Evolutionary conservation across 2,797 vertebrate genomes (phyloP).

Genomic region (Sebastiscus tertius): DNA sequence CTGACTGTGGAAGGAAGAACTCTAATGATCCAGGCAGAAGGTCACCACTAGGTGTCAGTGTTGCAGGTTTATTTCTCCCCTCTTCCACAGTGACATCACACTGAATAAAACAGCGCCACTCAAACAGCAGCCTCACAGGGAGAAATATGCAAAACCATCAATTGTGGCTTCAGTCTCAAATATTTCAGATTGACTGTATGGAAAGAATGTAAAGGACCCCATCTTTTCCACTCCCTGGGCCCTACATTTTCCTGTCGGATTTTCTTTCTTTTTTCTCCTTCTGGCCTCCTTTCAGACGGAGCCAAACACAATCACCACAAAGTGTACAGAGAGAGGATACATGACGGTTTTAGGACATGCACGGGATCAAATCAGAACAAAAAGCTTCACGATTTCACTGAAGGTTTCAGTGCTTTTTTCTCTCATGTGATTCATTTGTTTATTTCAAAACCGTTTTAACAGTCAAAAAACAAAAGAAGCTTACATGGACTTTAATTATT

Average conservation of each 20-base stretch:
- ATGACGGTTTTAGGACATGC: not conserved
- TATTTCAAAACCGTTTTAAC: not conserved
- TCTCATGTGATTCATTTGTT: rapidly evolving
- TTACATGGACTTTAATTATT: not conserved
- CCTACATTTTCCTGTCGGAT: slow-evolving; percentile 40
- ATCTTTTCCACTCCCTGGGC: slow-evolving; percentile 64
- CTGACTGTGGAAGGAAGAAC: not conserved
- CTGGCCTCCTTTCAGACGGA: slow-evolving; percentile 11
- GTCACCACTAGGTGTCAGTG: slow-evolving; percentile 68
- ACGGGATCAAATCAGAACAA: not conserved
- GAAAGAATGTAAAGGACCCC: slow-evolving; percentile 83
- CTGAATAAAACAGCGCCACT: slow-evolving; percentile 59
- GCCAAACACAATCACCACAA: slow-evolving; percentile 45
- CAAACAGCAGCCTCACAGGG: slow-evolving; percentile 61
- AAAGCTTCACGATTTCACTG: not conserved
- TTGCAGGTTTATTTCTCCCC: slow-evolving; percentile 7
- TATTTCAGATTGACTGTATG: slow-evolving; percentile 79
- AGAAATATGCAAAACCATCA: slow-evolving; percentile 79
- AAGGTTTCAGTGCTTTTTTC: not conserved
- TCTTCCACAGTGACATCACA: slow-evolving; percentile 58
- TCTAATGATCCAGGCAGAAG: not conserved
- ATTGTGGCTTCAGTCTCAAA: slow-evolving; percentile 81
- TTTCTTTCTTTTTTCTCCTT: slow-evolving; percentile 22
- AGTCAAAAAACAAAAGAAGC: not conserved
- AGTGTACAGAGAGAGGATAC: slow-evolving; percentile 21